Evolutionary conservation across 53 echinoderm and acorn worm genomes (phyloP).

Genomic region (Glandiceps talaboti): DNA sequence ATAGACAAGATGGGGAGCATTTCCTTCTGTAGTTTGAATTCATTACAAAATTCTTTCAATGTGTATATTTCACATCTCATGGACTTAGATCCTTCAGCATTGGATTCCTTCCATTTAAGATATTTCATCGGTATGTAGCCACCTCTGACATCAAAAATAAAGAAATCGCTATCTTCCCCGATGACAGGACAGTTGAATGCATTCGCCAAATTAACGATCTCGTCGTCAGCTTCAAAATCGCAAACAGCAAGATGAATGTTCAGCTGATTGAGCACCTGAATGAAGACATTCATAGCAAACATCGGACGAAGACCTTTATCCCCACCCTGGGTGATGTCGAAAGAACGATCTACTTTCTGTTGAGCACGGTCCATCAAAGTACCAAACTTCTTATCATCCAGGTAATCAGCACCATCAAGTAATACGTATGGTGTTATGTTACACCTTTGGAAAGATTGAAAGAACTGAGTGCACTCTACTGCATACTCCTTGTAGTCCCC

Average conservation of each 20-base stretch:
- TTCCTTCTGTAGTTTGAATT: conserved; percentile 46
- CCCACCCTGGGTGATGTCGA: conserved; percentile 20
- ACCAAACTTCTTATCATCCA: conserved; percentile 59
- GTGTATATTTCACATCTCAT: background rate
- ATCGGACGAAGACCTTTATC: conserved; percentile 22
- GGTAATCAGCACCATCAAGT: conserved; percentile 73
- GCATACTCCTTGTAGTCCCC: conserved; percentile 55
- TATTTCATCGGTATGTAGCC: conserved; percentile 72
- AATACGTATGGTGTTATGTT: conserved; percentile 44
- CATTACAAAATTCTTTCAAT: conserved; percentile 34
- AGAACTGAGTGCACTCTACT: conserved; percentile 33
- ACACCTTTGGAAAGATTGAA: conserved; percentile 39
- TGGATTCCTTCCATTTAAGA: conserved; percentile 24
- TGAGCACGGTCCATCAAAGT: conserved; percentile 34
- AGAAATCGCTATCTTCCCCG: conserved; percentile 86
- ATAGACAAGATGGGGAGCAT: conserved; percentile 78
- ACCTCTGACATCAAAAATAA: conserved; percentile 50
- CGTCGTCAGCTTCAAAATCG: conserved; percentile 89
- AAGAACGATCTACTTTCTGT: conserved; percentile 26
- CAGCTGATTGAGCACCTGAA: conserved; percentile 45
- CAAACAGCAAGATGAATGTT: conserved; percentile 30
- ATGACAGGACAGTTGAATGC: conserved; percentile 59
- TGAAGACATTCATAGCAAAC: conserved; percentile 24
- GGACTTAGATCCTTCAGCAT: background rate
- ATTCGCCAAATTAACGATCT: conserved; percentile 62